Evolutionary conservation across 2,797 vertebrate species (phyloP).

Genomic region (Trachurus trachurus): DNA sequence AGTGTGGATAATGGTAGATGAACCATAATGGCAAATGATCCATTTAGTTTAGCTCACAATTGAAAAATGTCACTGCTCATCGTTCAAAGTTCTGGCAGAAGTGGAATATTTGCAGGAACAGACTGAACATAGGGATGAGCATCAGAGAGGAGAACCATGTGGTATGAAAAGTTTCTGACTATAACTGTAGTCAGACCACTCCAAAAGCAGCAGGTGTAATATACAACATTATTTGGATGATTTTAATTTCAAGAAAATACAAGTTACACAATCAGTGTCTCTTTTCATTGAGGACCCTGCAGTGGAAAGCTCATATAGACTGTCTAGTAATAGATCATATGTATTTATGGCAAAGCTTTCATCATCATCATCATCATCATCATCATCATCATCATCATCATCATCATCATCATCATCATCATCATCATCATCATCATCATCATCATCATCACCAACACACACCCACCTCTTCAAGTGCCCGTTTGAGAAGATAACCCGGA

Average conservation of each 20-base stretch:
- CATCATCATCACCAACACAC: too few relatives aligned
- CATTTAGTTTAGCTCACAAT: background rate
- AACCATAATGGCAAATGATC: background rate
- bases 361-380: too few relatives aligned
- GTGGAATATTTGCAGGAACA: background rate
- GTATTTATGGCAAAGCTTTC: too few relatives aligned
- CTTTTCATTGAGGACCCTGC: too few relatives aligned
- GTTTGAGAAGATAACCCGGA: too few relatives aligned
- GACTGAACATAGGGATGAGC: background rate
- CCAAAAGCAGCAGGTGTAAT: background rate
- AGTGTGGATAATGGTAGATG: background rate
- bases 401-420: too few relatives aligned
- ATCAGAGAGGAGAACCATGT: background rate
- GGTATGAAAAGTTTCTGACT: background rate
- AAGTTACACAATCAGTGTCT: background rate
- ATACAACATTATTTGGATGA: background rate
- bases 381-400: too few relatives aligned
- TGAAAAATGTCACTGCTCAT: background rate
- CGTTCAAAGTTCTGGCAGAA: background rate
- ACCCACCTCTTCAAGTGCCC: too few relatives aligned
- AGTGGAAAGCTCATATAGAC: background rate
- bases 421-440: too few relatives aligned
- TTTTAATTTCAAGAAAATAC: background rate
- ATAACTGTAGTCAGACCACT: background rate
- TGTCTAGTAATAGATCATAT: too few relatives aligned